Conservation (phyloP, 2,888 invertebrate genomes). For the Drosophila silvestris region DNA sequence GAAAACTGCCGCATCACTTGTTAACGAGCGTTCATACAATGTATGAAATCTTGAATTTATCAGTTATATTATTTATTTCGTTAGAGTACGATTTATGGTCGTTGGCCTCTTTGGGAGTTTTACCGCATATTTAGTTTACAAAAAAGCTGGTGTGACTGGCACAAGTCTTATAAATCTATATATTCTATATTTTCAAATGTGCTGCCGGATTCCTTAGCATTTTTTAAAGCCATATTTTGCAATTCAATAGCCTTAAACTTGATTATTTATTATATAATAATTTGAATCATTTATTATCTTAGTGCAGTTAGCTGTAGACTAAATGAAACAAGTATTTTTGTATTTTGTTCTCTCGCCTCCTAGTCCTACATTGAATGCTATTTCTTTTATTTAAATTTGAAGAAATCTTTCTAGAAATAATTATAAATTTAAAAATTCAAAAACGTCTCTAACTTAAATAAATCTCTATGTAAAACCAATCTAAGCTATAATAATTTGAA, state of each 20-base stretch:
- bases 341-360: not conserved
- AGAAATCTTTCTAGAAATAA: not conserved
- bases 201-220: constrained; percentile 25
- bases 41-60: constrained; percentile 11
- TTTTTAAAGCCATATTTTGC: not conserved
- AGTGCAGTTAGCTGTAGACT: not conserved
- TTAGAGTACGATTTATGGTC: constrained; percentile 22
- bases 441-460: not conserved
- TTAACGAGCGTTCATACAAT: constrained; percentile 7
- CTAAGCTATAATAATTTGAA: not conserved
- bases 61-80: constrained; percentile 11
- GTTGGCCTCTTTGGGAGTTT: not conserved
- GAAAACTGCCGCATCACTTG: constrained; percentile 53
- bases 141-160: constrained; percentile 8
- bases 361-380: not conserved
- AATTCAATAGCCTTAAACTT: constrained; percentile 1
- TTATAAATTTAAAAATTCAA: not conserved
- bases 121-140: not conserved
- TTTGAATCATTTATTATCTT: not conserved
- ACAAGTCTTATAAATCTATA: constrained; percentile 10
- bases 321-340: not conserved
- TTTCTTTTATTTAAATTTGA: not conserved
- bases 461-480: not conserved
- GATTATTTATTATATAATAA: not conserved
- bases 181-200: not conserved